Percentiles rank a stretch among this genome's conserved stretches.
Evolutionary conservation across 2,113 vertebrate genomes (phyloP).

Genomic region (Clarias gariepinus): DNA sequence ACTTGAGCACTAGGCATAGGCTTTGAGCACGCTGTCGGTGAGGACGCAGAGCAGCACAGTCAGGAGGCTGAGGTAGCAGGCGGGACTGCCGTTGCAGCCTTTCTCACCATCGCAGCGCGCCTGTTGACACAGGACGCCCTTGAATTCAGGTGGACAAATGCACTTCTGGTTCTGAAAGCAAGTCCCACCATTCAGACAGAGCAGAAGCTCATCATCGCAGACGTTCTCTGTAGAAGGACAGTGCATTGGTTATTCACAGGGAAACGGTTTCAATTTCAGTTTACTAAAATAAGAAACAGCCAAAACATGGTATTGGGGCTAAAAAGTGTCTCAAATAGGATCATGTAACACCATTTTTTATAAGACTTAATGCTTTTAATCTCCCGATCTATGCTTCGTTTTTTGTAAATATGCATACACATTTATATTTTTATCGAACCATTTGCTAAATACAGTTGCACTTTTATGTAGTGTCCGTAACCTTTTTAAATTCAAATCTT

Average conservation of each 20-base stretch:
- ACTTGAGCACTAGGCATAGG: slow-evolving; percentile 38
- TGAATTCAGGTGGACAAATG: slow-evolving; percentile 77
- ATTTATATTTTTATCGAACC: no score
- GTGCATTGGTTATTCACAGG: not conserved
- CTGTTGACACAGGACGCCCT: slow-evolving; percentile 81
- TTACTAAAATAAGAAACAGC: no score
- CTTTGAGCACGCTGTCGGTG: slow-evolving; percentile 55
- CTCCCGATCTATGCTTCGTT: no score
- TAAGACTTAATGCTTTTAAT: no score
- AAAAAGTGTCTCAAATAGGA: no score
- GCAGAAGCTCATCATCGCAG: slow-evolving; percentile 79
- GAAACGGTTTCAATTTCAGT: not conserved
- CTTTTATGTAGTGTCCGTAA: no score
- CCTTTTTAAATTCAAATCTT: no score
- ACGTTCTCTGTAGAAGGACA: slow-evolving; percentile 73
- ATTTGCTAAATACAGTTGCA: no score
- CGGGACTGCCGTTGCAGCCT: slow-evolving; percentile 67
- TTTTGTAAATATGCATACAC: no score
- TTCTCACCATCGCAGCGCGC: slow-evolving; percentile 65
- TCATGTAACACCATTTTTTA: no score
- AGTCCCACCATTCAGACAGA: slow-evolving; percentile 90
- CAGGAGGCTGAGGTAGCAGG: slow-evolving; percentile 56
- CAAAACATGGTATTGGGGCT: no score
- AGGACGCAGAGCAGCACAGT: slow-evolving; percentile 67
- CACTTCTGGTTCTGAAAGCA: slow-evolving; percentile 87